These are phyloP conservation scores for Mellilla xanthometata DNA, from an alignment of 2,888 invertebrate species.

Conservation along the genomic window DNA sequence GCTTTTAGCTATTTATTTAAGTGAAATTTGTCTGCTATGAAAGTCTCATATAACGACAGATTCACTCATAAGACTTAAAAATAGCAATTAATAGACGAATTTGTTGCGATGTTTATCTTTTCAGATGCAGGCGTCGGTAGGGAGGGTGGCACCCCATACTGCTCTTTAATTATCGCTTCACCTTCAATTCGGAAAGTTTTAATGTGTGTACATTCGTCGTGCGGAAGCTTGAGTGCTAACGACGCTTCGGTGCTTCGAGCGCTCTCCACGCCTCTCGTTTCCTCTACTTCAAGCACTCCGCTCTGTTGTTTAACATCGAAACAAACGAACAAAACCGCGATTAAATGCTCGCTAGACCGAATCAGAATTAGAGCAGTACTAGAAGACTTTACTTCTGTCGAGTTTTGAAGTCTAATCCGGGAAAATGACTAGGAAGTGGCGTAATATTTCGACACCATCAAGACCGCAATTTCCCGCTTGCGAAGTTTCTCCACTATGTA, in stretches of 20 bases:
- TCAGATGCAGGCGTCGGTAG: slow-evolving; percentile 37
- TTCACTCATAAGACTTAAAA: slow-evolving; percentile 4
- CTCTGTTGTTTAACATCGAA: slow-evolving; percentile 70
- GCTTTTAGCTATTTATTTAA: slow-evolving; percentile 29
- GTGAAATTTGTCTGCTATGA: slow-evolving; percentile 7
- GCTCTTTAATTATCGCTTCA: slow-evolving; percentile 65
- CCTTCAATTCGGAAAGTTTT: slow-evolving; percentile 72
- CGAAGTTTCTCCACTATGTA: slow-evolving; percentile 65
- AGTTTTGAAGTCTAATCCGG: slow-evolving; percentile 24
- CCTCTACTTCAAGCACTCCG: slow-evolving; percentile 58
- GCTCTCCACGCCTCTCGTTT: slow-evolving; percentile 61
- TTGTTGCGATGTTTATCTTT: slow-evolving; percentile 37
- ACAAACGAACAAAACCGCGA: slow-evolving; percentile 62
- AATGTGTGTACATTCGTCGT: slow-evolving; percentile 74
- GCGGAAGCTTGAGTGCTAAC: slow-evolving; percentile 56
- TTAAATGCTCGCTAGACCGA: slow-evolving; percentile 51
- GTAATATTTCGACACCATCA: slow-evolving; percentile 47
- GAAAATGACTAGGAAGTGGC: slow-evolving; percentile 30
- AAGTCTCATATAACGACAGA: no score
- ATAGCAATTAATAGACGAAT: slow-evolving; percentile 13
- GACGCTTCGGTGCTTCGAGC: slow-evolving; percentile 65
- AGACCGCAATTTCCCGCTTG: slow-evolving; percentile 54
- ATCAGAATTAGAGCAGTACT: slow-evolving; percentile 38
- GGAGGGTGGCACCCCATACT: slow-evolving; percentile 46
- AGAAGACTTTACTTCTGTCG: slow-evolving; percentile 24